Base-by-base conservation (phyloP, 2,888 invertebrate species). In the Notodromas monacha region DNA sequence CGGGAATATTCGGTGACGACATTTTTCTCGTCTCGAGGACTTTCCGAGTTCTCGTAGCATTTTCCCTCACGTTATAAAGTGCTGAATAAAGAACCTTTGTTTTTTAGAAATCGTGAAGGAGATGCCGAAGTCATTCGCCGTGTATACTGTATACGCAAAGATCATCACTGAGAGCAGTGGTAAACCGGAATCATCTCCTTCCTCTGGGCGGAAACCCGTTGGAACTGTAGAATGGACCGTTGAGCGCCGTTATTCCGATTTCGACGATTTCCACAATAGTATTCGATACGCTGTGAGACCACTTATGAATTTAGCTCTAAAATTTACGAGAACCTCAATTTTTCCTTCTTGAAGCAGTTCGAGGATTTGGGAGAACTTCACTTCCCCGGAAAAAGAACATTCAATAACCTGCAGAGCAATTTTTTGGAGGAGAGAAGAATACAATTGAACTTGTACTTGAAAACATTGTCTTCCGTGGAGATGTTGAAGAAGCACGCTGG, bases 321-420 rank as follows among this genome's bases (percentile, higher is more conserved):
- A n/a, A n/a, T n/a, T n/a, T n/a, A n/a, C n/a, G n/a, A n/a, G n/a
- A n/a, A n/a, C n/a, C n/a, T n/a, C n/a, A n/a, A n/a, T n/a, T n/a
- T n/a, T n/a, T n/a, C n/a, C n/a, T n/a, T n/a, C n/a, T n/a, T n/a
- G n/a, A n/a, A n/a, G n/a, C n/a, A n/a, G n/a, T 79, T 65, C 57
- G 65, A 69, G 15, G 67, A 68, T 43, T 49, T 81, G 13, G 58
- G 62, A 1, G 65, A 64, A 40, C 52, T 81, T 16, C 59, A 65
- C 14, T 76, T 84, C 44, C 86, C 86, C 1, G 74, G 68, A 1
- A 89, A 86, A 50, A 79, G 79, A 46, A 69, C 81, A 29, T 76
- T 86, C 48, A 77, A 81, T 44, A 86, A 84, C 45, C 73, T 77
- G 46, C 77, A 77, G 33, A 43, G 49, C 35, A 51, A 53, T 15